phyloP scores from a whole-genome alignment of 2,797 vertebrate species.

The Galago senegalensis region DNA sequence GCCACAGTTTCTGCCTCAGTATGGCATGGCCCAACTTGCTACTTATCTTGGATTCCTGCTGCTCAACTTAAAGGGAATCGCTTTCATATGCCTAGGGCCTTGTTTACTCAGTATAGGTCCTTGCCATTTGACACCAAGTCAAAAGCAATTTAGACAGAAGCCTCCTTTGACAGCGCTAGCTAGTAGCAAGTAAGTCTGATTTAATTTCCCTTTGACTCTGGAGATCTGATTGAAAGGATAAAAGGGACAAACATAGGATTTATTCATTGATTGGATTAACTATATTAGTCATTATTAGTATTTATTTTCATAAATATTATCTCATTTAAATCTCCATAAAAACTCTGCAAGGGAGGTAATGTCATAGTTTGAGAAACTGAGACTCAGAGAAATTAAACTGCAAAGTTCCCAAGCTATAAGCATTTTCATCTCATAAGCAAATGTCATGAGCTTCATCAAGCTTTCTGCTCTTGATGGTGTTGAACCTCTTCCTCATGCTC shows the following conservation, averaged over 20 bases:
- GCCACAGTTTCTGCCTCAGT: neutral
- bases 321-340: slow-evolving; percentile 37
- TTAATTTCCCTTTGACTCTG: slow-evolving; percentile 28
- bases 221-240: slow-evolving; percentile 20
- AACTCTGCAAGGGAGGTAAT: neutral
- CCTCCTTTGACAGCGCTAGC: slow-evolving; percentile 45
- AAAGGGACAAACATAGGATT: neutral
- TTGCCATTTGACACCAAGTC: slow-evolving; percentile 37
- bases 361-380: neutral
- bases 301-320: neutral
- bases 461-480: neutral
- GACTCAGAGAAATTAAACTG: slow-evolving; percentile 5
- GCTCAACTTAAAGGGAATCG: slow-evolving; percentile 22
- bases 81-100: slow-evolving; percentile 5
- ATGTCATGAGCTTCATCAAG: neutral
- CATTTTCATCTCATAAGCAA: neutral
- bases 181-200: neutral
- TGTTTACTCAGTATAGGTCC: slow-evolving; percentile 54
- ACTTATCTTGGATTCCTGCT: neutral
- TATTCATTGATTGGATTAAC: slow-evolving; percentile 22
- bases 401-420: neutral
- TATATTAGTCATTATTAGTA: neutral
- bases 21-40: neutral
- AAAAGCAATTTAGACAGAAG: slow-evolving; percentile 36
- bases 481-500: neutral